Base-by-base conservation (phyloP, 2,113 vertebrate species). In the Callocephalon fimbriatum region DNA sequence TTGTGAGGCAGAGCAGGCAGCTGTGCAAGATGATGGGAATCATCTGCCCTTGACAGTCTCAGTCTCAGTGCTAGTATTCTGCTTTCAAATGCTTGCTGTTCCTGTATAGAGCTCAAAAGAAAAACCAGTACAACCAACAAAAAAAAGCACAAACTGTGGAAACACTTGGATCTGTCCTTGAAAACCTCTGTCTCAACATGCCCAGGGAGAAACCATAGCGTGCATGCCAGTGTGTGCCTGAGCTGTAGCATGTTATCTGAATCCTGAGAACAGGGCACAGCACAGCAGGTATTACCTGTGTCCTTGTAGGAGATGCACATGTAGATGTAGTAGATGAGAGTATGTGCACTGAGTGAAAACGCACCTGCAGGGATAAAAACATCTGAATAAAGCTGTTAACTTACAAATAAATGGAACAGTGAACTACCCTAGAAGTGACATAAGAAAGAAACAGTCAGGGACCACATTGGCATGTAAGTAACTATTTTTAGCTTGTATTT, bases 401-500 rank as follows among this genome's bases (percentile, higher is more conserved):
- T 75, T 9, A 15, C 50, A 45, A 66, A 77, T 29, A 81, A 84
- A 70, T 29, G 54, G 38, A 56, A 26, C 56, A 32, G 20, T 35
- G 76, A 83, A 25, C 68, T 54, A 21, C 29, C 56, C 72, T 71
- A 37, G 17, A 48, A 63, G 63, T 74, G 88, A 35, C 40, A 83
- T 42, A 76, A 86, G 27, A 90, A 35, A 92, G 72, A 71, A 94
- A 53, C 61, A 92, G 62, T 9, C 38, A 29, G 79, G 82, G 61
- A 72, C 68, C 25, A 1, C 10, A 58, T 15, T 1, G 4, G 73
- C 25, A 48, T 80, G 68, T 65, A 29, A 37, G 58, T 32, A 73
- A 22, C 42, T 91, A 89, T 92, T 95, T 86, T 94, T 93, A 95
- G 25, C 73, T 91, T 85, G 79, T 68, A 31, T 81, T 96, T 97